These are phyloP conservation scores for Sclerurus mexicanus DNA, from an alignment of 2,113 vertebrate genomes.

Conservation along the genomic window DNA sequence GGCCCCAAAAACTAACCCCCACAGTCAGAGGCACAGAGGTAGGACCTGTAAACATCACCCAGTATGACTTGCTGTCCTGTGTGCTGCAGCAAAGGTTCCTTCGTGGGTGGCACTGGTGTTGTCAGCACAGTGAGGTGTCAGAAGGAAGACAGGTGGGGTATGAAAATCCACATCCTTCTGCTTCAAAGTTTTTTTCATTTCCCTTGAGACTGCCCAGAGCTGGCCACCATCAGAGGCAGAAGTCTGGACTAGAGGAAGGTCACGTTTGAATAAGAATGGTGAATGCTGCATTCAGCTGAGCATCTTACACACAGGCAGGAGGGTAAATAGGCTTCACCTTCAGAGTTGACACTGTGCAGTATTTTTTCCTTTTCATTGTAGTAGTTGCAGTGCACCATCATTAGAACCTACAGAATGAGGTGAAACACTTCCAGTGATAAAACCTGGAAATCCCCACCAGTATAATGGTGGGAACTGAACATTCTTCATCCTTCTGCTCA, in stretches of 20 bases:
- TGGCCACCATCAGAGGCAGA: not conserved
- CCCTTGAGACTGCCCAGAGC: too few relatives aligned
- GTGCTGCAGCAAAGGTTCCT: not conserved
- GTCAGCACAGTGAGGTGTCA: not conserved
- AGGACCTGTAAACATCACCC: not conserved
- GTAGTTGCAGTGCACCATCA: not conserved
- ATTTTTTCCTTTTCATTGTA: not conserved
- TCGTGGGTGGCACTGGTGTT: not conserved
- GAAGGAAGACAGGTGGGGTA: not conserved
- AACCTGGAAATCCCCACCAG: not conserved
- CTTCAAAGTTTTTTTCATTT: not conserved
- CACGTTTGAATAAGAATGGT: fast-evolving
- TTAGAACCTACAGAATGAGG: not conserved
- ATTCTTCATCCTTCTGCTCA: not conserved
- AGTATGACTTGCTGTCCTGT: too few relatives aligned
- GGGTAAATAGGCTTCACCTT: not conserved
- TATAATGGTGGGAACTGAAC: not conserved
- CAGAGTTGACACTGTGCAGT: not conserved
- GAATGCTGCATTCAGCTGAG: not conserved
- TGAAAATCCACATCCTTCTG: not conserved
- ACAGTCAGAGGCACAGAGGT: not conserved
- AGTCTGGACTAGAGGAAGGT: not conserved
- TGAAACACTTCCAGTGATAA: not conserved
- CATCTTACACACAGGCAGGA: not conserved
- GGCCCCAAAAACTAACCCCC: not conserved